Conservation (phyloP, 1,140 invertebrate species). For the Drosophila quadrilineata region DNA sequence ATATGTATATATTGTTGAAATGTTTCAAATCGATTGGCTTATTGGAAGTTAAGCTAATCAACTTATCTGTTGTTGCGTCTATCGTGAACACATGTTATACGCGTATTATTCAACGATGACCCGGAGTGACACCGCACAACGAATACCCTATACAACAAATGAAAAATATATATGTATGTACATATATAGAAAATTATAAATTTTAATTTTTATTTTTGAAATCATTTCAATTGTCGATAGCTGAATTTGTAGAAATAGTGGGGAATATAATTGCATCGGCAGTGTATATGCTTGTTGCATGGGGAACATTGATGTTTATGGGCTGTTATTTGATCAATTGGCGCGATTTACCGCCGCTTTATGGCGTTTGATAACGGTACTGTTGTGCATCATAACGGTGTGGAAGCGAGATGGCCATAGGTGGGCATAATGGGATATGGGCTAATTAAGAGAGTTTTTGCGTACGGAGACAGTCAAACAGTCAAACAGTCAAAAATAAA, state of each 20-base stretch:
- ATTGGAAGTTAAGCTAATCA: slow-evolving; percentile 23
- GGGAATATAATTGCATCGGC: no score
- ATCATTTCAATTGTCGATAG: no score
- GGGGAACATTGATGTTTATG: not conserved
- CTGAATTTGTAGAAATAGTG: no score
- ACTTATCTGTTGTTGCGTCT: slow-evolving; percentile 11
- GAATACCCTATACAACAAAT: no score
- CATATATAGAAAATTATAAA: no score
- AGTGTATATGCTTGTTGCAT: not conserved
- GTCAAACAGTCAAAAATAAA: slow-evolving; percentile 43
- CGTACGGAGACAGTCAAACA: no score
- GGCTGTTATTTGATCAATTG: slow-evolving; percentile 39
- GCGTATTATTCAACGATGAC: not conserved
- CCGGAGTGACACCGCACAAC: no score
- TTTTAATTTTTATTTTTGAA: no score
- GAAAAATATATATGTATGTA: no score
- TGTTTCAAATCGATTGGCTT: slow-evolving; percentile 40
- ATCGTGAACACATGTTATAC: slow-evolving; percentile 16
- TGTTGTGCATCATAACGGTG: not conserved
- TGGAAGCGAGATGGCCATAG: not conserved
- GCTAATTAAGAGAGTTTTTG: slow-evolving; percentile 61
- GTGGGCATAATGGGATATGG: slow-evolving; percentile 7
- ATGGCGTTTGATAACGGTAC: slow-evolving; percentile 16
- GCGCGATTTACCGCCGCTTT: slow-evolving; percentile 25
- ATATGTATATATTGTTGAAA: no score